Evolutionary conservation across 2,888 invertebrate species (phyloP), one percentile per base, ranked within the genome.

Genomic region (Electrophaes corylata): DNA sequence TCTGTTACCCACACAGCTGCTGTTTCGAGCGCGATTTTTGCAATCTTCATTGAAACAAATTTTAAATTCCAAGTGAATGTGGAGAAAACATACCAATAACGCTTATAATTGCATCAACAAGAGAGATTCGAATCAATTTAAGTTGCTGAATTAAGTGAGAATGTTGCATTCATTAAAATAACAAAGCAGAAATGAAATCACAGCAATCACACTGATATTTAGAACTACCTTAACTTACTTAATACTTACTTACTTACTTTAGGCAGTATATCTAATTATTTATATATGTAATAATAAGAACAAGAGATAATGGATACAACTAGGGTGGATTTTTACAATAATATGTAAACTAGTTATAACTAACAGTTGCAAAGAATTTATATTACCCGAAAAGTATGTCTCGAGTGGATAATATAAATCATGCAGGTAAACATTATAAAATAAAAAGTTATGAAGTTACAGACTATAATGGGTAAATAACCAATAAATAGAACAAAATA

Each of bases 81-180:
- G 79, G 81, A 67, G 69, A 64, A 70, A 74, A 75, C 78, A 77
- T 71, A 70, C 16, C 66, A 70, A 67, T 68, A 37, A 64, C 31
- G 54, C 35, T 55, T 14, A 11, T 51, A 51, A 55, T 51, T 56
- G 47, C 51, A 55, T 16, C 51, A 46, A 39, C 37, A 45, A 55
- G 57, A 58, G 49, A 59, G 33, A 45, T 54, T 48, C 23, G 57
- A 58, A 64, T 61, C 60, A 59, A 59, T 61, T 59, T 57, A 58
- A 57, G 57, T 56, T 51, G 43, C 53, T 49, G 48, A 61, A 62
- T 60, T 65, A 52, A 65, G 58, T 69, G 60, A 70, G 65, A 67
- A 69, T 52, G 68, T 59, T 57, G 59, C 63, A 60, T 65, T 59
- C 62, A 72, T 73, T 72, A 71, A 40, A 70, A 72, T 64, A 72